Base-by-base conservation (phyloP, 2,888 invertebrate species). In the Campoplex capitator region DNA sequence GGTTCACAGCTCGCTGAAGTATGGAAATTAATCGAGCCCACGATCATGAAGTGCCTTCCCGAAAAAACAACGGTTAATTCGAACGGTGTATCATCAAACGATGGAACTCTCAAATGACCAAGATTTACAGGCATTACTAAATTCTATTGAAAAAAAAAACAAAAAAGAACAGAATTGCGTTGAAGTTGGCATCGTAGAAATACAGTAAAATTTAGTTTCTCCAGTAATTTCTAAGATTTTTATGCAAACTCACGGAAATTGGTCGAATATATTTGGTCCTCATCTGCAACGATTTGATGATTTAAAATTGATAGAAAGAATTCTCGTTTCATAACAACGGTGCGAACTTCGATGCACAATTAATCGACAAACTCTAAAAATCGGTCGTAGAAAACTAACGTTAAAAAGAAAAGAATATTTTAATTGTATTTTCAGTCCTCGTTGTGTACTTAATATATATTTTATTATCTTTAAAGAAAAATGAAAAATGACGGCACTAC, bases 11-110 rank as follows among this genome's bases (percentile, higher is more conserved):
- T 96, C 85, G 95, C 95, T 18, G 95, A 95, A 88, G 95, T 96
- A 7, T 96, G 96, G 96, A 95, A 95, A 88, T 92, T 95, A 79
- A 95, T 96, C 75, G 95, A 95, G 87, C 95, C 95, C 7, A 95
- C 95, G 51, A 95, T 95, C 62, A 94, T 94, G 88, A 95, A 95
- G 89, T 95, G 95, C 91, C 92, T 95, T 79, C 95, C 95, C n/a
- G 94, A 94, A 88, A 93, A 93, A 89, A 88, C 92, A 45, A 87
- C 88, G 32, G 86, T 88, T 35, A 88, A 85, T 62, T 84, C 86
- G 9, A 90, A 90, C 83, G 90, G 89, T n/a, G 83, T 88, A 23
- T 83, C 86, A 6, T 71, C 81, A n/a, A 86, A 82, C 65, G 88
- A 88, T 54, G 83, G 65, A 75, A 80, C 67, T 28, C 74, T 87